Evolutionary conservation across 2,797 vertebrate species (phyloP), one percentile per base, ranked within the genome.

Genomic region (Alfaro cultratus): DNA sequence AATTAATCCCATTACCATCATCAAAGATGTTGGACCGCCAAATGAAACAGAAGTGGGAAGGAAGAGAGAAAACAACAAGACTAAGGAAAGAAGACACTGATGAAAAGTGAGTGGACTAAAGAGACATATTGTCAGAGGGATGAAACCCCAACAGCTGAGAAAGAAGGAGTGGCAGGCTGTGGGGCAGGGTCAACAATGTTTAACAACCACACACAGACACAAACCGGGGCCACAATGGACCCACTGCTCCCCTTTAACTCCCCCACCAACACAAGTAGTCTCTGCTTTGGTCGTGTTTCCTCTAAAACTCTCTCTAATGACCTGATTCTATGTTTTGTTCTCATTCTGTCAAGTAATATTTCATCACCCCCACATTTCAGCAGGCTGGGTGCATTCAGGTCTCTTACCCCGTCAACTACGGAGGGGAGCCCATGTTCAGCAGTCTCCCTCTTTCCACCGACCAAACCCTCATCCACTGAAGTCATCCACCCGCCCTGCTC

Each of bases 1-100:
- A 91, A 91, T 92, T 90, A 92, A 92, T 91, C 90, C 83, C 85
- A 93, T 93, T 92, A 92, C n/a, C 64, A 68, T 88, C 87, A 92
- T 72, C 67, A 77, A 41, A 85, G 83, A 91, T 82, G 86, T 21
- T 87, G 84, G 87, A 83, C 36, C 0, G 8, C 15, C 60, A 21
- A 64, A 18, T 64, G 67, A 77, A 78, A 29, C 55, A 72, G 72
- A 34, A 39, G 36, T 18, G 29, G 41, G 45, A 31, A 43, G 67
- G 15, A 31, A 49, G 26, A 51, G 43, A 80, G 72, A 26, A 13
- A 43, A 26, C 71, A 72, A 75, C 41, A 18, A 53, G 45, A 53
- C 3, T 8, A 77, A 5, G 57, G 51, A 77, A 73, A 78, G 78
- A 60, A 80, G 72, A 82, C n/a, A 12, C 16, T 26, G 34, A 73